Conservation (phyloP, 2,113 vertebrate genomes). For the Lota lota region DNA sequence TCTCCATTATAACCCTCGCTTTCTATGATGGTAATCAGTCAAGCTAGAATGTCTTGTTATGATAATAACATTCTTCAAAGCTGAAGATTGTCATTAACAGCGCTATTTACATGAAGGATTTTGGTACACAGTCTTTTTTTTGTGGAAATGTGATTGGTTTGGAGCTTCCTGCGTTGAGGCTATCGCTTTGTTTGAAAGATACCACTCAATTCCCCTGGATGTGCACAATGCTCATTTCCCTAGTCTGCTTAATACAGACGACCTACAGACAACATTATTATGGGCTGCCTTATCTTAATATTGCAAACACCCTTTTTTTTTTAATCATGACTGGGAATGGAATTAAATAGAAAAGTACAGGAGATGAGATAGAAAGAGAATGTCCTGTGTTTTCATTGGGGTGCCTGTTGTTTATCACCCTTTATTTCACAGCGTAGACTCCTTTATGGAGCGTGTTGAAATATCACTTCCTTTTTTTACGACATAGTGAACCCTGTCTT, state of each 20-base stretch:
- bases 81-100: slow-evolving; percentile 31
- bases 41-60: slow-evolving; percentile 37
- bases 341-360: slow-evolving; percentile 6
- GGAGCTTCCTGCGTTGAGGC: slow-evolving; percentile 37
- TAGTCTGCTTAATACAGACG: too few species aligned
- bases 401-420: slow-evolving; percentile 38
- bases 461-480: slow-evolving; percentile 45
- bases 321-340: slow-evolving; percentile 26
- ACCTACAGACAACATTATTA: background rate
- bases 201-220: slow-evolving; percentile 1
- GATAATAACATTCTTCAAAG: slow-evolving; percentile 41
- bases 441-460: slow-evolving; percentile 23
- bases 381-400: slow-evolving; percentile 15
- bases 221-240: too few species aligned
- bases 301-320: slow-evolving; percentile 33
- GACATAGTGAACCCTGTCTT: slow-evolving; percentile 30
- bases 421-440: slow-evolving; percentile 29
- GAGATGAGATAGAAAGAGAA: slow-evolving; percentile 31
- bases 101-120: slow-evolving; percentile 27
- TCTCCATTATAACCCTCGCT: slow-evolving; percentile 25
- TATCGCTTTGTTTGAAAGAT: slow-evolving; percentile 35
- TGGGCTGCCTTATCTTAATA: slow-evolving; percentile 44
- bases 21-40: slow-evolving; percentile 36
- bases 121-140: background rate
- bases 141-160: slow-evolving; percentile 28